Evolutionary conservation across 2,888 invertebrate species (phyloP), one percentile per base, ranked within the genome.

Genomic region (Rhingia campestris): DNA sequence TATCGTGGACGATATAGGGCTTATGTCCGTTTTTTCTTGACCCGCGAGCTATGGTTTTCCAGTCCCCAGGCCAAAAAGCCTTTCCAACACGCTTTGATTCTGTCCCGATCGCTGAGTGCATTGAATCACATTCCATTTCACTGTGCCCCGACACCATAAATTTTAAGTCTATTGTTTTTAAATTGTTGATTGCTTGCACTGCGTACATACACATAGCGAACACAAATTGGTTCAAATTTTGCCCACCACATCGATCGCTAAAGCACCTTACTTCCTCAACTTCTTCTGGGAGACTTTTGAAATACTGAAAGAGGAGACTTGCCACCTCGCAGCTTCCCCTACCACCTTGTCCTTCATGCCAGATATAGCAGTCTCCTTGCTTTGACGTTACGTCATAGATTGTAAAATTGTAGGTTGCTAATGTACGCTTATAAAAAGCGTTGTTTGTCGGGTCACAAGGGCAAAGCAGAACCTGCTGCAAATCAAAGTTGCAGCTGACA

Each of bases 401-500:
- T 39, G 39, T 51, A 4, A 64, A 39, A 51, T 64, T 64, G 33
- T 35, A 43, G 7, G 22, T 43, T 5, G 32, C 32, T 4, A 66
- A 22, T 22, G 39, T 30, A n/a, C 41, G 53, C n/a, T 61, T 37
- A 9, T 63, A 35, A 47, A 63, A 61, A 54, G 37, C n/a, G n/a
- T n/a, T n/a, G n/a, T n/a, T n/a, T n/a, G n/a, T n/a, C n/a, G n/a
- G n/a, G n/a, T n/a, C n/a, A n/a, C n/a, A n/a, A n/a, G n/a, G n/a
- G n/a, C n/a, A n/a, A n/a, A n/a, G n/a, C n/a, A n/a, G n/a, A n/a
- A n/a, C 12, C 43, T 39, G 32, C 32, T 22, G 58, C 30, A 69
- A 69, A 49, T 58, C 39, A 67, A 54, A 45, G 54, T 59, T 59
- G 39, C 59, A 51, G 6, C 59, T 33, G 37, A 70, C 59, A 70